phyloP scores from a whole-genome alignment of 2,797 vertebrate species.

The Hoplostethus mediterraneus region DNA sequence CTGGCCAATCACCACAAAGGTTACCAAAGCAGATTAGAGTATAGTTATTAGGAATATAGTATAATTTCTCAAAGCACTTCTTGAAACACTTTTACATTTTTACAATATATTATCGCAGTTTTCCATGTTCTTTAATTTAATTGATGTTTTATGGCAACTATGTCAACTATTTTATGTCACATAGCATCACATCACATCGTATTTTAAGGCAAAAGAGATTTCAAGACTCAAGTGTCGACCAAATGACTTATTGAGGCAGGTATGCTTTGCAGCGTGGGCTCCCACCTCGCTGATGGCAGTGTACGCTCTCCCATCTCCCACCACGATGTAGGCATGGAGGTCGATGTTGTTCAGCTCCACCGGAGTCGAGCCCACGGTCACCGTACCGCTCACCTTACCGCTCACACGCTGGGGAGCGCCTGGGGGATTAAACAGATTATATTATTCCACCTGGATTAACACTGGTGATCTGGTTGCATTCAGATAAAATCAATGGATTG shows the following conservation, averaged over 20 bases:
- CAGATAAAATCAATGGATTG: too few species aligned
- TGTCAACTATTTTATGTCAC: too few species aligned
- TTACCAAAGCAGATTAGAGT: conserved; percentile 3
- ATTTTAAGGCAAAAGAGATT: too few species aligned
- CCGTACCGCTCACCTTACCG: conserved; percentile 91
- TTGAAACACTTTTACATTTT: too few species aligned
- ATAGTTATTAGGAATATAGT: not conserved
- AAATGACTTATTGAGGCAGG: not conserved
- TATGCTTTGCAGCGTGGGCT: not conserved
- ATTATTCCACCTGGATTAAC: too few species aligned
- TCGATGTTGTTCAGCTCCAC: conserved; percentile 87
- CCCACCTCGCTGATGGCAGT: conserved; percentile 90
- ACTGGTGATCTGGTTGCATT: too few species aligned
- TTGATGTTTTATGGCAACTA: too few species aligned
- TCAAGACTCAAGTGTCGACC: too few species aligned
- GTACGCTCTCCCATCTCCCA: conserved; percentile 93
- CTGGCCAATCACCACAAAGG: conserved; percentile 49
- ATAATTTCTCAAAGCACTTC: not conserved
- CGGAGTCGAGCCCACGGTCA: conserved; percentile 84
- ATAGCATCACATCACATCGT: too few species aligned
- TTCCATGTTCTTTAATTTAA: too few species aligned
- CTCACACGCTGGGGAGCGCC: conserved; percentile 94
- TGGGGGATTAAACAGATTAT: conserved; percentile 53
- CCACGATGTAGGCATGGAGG: conserved; percentile 93
- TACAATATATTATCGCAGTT: too few species aligned